These are phyloP conservation scores for Tauraco hartlaubi DNA, from an alignment of 2,797 vertebrate species.

Conservation along the genomic window DNA sequence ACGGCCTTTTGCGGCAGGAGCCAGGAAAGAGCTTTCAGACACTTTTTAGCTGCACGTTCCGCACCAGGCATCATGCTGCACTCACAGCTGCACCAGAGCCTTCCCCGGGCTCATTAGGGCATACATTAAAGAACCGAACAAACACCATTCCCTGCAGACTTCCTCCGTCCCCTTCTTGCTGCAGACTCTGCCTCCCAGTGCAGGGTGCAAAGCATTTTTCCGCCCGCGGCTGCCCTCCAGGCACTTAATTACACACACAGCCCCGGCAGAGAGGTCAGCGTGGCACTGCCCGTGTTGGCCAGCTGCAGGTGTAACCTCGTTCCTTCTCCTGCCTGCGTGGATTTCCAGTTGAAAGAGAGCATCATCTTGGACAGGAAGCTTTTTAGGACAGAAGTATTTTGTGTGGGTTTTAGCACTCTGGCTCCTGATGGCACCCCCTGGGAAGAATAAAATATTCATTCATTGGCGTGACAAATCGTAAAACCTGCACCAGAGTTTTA, in stretches of 20 bases:
- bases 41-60: fast-evolving
- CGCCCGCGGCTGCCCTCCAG: fast-evolving
- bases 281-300: fast-evolving
- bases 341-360: not conserved
- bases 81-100: not conserved
- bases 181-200: not conserved
- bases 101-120: not conserved
- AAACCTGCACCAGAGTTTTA: not conserved
- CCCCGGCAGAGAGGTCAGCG: fast-evolving
- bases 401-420: not conserved
- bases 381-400: not conserved
- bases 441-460: not conserved
- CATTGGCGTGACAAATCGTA: fast-evolving
- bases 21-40: fast-evolving
- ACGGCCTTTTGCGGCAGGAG: fast-evolving
- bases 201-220: not conserved
- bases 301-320: fast-evolving
- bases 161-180: not conserved
- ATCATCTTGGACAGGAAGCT: not conserved
- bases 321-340: not conserved
- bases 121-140: not conserved
- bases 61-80: fast-evolving
- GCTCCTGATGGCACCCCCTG: not conserved
- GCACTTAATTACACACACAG: fast-evolving
- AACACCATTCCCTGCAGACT: not conserved